Base-by-base conservation (phyloP, 2,888 invertebrate species). In the Notodonta ziczac region DNA sequence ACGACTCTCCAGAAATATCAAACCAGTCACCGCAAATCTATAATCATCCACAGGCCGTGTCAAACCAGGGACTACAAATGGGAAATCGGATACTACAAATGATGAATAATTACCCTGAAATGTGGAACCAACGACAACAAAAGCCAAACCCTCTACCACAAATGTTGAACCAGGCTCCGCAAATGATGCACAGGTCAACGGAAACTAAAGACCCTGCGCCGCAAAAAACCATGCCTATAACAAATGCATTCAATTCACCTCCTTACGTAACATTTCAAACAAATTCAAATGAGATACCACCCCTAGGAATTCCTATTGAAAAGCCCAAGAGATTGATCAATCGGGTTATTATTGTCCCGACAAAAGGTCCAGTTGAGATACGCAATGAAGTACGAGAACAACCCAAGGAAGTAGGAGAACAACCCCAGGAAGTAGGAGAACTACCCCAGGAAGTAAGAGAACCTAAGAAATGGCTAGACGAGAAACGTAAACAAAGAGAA, bases 201-300 rank as follows among this genome's bases (percentile, higher is more conserved):
- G 32, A 52, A 32, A 32, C 24, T 3, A 12, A 12, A 32, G 24
- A 32, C 52, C 4, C 16, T 5, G 24, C 52, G 13, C 24, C 24
- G 9, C 39, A 39, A n/a, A 39, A n/a, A 7, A 54, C 8, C 50
- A 9, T 16, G 5, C 50, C 50, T 16, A 4, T 50, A 4, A 14
- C 39, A 39, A 54, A 39, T 54, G 39, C 35, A 39, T n/a, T 54
- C 13, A 39, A 54, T 14, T 39, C n/a, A 39, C 39, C n/a, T 14
- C 6, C 13, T 5, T 54, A 39, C 9, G 77, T 85, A 44, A 88
- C 85, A 44, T 77, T 91, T 65, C 93, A 93, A 71, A 91, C 91
- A 0, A 89, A 93, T 70, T 82, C 82, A 2, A 70, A 80, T 9
- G 87, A 88, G 71, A 84, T 93, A 60, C 81, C 85, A 24, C 91